These are phyloP conservation scores for Mirounga angustirostris DNA, from an alignment of 2,113 vertebrate genomes.

Conservation along the genomic window DNA sequence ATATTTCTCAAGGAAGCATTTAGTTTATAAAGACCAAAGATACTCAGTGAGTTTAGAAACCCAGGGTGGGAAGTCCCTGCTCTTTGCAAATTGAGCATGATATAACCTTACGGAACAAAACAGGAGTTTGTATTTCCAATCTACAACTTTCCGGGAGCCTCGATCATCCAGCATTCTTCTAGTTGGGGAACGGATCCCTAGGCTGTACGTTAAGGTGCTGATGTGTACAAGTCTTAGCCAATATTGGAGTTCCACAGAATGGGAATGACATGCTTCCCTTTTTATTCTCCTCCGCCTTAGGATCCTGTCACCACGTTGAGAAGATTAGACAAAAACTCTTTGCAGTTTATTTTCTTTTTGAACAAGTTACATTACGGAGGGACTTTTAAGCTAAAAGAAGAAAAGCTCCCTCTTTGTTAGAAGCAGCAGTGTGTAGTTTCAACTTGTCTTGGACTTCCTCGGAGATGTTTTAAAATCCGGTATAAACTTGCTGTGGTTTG, in stretches of 20 bases:
- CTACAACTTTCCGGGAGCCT: not conserved
- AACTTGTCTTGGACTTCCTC: constrained; percentile 77
- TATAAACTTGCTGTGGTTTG: constrained; percentile 79
- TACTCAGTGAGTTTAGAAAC: not conserved
- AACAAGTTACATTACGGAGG: constrained; percentile 43
- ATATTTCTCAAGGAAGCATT: not conserved
- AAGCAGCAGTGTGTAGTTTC: constrained; percentile 71
- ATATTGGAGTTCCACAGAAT: not conserved
- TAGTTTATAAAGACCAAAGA: constrained; percentile 43
- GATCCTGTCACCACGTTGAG: constrained; percentile 66
- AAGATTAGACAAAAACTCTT: constrained; percentile 61
- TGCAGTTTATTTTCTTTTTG: constrained; percentile 76
- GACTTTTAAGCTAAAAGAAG: constrained; percentile 65
- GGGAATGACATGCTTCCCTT: not conserved
- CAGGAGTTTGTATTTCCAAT: not conserved
- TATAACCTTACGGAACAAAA: constrained; percentile 2
- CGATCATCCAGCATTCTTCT: not conserved
- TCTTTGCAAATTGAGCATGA: not conserved
- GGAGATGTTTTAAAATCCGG: constrained; percentile 77
- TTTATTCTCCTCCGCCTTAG: not conserved
- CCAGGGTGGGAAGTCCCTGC: not conserved
- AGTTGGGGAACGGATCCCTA: not conserved
- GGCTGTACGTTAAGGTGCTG: not conserved
- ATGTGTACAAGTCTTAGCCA: not conserved
- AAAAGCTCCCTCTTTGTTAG: constrained; percentile 67